Evolutionary conservation across 1,140 invertebrate genomes (phyloP), one percentile per base, ranked within the genome.

Genomic region (Aphelenchoides besseyi): DNA sequence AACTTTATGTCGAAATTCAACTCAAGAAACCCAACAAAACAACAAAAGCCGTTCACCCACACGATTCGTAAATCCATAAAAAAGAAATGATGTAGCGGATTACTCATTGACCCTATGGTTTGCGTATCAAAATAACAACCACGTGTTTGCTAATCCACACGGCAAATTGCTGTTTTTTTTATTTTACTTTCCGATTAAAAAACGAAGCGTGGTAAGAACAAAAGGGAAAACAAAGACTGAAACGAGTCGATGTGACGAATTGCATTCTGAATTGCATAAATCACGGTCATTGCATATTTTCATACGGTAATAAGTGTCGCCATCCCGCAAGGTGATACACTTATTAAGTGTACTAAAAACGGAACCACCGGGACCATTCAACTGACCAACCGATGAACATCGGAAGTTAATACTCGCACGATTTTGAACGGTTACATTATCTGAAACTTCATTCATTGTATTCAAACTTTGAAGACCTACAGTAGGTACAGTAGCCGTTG

Each of bases 401-500:
- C 32, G 30, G 32, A 36, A 66, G 63, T 66, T 37, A 16, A 66
- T 23, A 16, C n/a, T 12, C 16, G 48, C 16, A 23, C 36, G 30
- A n/a, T 37, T 37, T 1, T 66, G 12, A 12, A 36, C 32, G 18
- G 63, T 66, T 66, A 16, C 36, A 3, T 66, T 66, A 30, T 32
- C 63, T 66, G 30, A 66, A 66, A 36, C 12, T 37, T 1, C 12
- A 29, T 1, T 26, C 16, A 66, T 16, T 36, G 16, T 18, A 2
- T 33, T 16, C 12, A 66, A 66, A n/a, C 26, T 12, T 2, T 33
- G 5, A 59, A 33, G 23, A 66, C 63, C 12, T 8, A 66, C 63
- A 66, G 3, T 66, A 66, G 36, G 63, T 66, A 53, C 63, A 66
- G 29, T 32, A 66, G 30, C 63, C 63, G 32, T 37, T 66, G 26